A percentile compares a stretch with the other conserved stretches of the same genome.
These are phyloP conservation scores for Hipparchia sbordonii DNA, from an alignment of 2,888 invertebrate species.

Conservation along the genomic window DNA sequence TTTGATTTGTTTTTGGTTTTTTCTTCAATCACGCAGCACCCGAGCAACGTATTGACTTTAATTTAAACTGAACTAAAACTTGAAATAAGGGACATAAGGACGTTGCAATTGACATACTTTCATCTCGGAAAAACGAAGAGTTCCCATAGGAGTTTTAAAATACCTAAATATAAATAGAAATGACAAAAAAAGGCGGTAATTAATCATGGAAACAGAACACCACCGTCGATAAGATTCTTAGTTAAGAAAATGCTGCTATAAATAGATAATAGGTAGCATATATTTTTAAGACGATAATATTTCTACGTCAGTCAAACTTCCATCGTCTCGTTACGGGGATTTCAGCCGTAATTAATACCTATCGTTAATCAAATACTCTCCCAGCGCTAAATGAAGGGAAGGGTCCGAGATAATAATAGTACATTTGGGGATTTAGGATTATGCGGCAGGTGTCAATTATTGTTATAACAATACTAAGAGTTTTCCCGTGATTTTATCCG, in stretches of 20 bases:
- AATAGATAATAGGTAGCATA: neutral
- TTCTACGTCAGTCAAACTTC: constrained; percentile 51
- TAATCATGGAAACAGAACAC: neutral
- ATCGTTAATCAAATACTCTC: constrained; percentile 72
- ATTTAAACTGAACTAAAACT: too few relatives aligned
- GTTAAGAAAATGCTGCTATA: constrained; percentile 7
- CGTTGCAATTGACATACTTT: too few relatives aligned
- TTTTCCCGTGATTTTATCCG: too few relatives aligned
- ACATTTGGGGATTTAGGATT: constrained; percentile 51
- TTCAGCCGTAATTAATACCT: constrained; percentile 70
- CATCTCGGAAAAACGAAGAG: too few relatives aligned
- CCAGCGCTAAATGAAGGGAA: constrained; percentile 57
- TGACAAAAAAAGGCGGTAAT: too few relatives aligned
- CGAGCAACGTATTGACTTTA: too few relatives aligned
- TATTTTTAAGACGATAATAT: constrained; percentile 46
- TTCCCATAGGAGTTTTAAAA: too few relatives aligned
- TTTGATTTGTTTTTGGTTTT: too few relatives aligned
- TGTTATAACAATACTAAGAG: too few relatives aligned
- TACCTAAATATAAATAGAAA: too few relatives aligned
- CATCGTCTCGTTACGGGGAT: constrained; percentile 59
- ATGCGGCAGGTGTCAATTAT: neutral
- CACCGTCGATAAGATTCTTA: neutral
- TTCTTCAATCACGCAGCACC: too few relatives aligned
- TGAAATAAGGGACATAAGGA: too few relatives aligned
- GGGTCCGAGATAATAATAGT: constrained; percentile 55